Conservation (phyloP, 2,888 invertebrate species). For the Brenthis daphne region DNA sequence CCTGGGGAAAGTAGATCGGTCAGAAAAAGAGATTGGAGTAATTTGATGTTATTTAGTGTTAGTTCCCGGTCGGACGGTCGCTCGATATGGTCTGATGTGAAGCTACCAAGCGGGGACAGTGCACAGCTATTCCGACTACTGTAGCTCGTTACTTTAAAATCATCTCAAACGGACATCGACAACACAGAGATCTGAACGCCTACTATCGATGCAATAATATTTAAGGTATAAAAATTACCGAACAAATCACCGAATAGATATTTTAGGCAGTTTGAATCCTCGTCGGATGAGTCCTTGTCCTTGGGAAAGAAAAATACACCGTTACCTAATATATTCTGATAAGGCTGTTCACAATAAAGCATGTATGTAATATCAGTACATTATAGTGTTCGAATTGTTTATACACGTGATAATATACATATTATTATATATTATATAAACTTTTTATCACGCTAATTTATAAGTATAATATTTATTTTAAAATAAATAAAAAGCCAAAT, state of each 20-base stretch:
- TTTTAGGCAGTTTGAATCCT: constrained; percentile 87
- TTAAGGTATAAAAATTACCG: constrained; percentile 75
- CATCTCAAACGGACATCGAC: constrained; percentile 66
- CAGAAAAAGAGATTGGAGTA: constrained; percentile 42
- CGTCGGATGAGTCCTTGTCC: constrained; percentile 76
- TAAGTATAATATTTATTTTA: constrained; percentile 47
- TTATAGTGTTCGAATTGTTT: constrained; percentile 46
- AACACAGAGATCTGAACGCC: constrained; percentile 73
- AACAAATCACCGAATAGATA: constrained; percentile 86
- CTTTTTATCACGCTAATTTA: constrained; percentile 18
- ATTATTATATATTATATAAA: constrained; percentile 34
- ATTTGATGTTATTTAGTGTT: constrained; percentile 29
- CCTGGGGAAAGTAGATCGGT: constrained; percentile 65
- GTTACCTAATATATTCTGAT: constrained; percentile 46
- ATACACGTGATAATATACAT: constrained; percentile 48
- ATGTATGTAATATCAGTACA: constrained; percentile 25
- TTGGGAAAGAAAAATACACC: constrained; percentile 69
- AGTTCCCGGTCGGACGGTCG: constrained; percentile 37
- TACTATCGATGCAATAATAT: constrained; percentile 54
- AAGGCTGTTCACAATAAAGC: constrained; percentile 28
- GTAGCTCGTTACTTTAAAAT: constrained; percentile 54
- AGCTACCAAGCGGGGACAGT: constrained; percentile 50
- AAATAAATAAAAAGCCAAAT: constrained; percentile 76
- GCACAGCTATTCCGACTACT: constrained; percentile 54
- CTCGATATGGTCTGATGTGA: constrained; percentile 42